Evolutionary conservation across 1,140 invertebrate genomes (phyloP).

Genomic region (Drosophila quadrilineata): DNA sequence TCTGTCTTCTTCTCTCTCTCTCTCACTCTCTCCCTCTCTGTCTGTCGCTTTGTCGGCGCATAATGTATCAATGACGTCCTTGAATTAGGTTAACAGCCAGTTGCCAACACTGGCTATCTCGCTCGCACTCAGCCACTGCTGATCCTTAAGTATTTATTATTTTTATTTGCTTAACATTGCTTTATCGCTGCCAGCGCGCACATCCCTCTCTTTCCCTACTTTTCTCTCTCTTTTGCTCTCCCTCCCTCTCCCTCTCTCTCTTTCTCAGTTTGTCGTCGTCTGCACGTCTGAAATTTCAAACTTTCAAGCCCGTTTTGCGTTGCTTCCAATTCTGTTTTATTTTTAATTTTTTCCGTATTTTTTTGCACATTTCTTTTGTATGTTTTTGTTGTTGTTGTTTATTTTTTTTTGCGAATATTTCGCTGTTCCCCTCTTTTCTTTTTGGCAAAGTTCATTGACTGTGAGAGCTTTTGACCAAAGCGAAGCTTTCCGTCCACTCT

Average conservation of each 20-base stretch:
- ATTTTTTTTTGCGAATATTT: constrained; percentile 14
- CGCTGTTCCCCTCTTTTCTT: no score
- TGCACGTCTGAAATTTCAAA: constrained; percentile 77
- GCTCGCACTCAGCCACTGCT: not conserved
- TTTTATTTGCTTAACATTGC: constrained; percentile 43
- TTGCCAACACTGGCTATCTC: constrained; percentile 23
- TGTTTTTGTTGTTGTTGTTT: constrained; percentile 5
- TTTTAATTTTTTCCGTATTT: not conserved
- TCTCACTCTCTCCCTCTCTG: no score
- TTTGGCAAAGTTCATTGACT: constrained; percentile 67
- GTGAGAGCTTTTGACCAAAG: constrained; percentile 25
- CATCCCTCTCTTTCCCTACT: no score
- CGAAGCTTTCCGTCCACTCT: constrained; percentile 56
- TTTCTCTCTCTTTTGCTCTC: constrained; percentile 1
- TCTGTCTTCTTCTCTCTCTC: no score
- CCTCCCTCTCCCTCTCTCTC: no score
- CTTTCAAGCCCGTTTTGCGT: constrained; percentile 38
- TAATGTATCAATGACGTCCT: constrained; percentile 81
- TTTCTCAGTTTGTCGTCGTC: constrained; percentile 48
- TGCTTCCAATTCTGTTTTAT: constrained; percentile 2
- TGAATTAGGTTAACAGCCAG: constrained; percentile 80
- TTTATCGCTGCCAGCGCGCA: not conserved
- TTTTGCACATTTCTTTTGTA: constrained; percentile 9
- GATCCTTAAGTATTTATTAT: constrained; percentile 49
- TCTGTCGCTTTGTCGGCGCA: constrained; percentile 24